Conservation (phyloP, 2,888 invertebrate genomes). For the Dromius quadrimaculatus region DNA sequence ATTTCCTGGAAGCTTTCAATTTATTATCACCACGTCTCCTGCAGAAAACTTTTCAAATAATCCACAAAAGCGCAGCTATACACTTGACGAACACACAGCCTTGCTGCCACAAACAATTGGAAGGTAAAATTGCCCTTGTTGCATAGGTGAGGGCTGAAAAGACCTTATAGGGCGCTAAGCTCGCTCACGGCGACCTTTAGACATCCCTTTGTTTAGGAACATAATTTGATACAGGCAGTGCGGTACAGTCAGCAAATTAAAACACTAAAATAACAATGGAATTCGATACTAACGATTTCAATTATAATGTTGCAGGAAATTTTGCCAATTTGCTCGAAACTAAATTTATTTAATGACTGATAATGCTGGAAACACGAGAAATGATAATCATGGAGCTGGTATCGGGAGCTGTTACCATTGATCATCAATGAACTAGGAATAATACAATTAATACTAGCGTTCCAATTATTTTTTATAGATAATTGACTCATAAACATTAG, state of each 20-base stretch:
- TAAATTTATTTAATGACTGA: slow-evolving; percentile 1
- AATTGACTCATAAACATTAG: too few species aligned
- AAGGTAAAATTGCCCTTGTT: slow-evolving; percentile 9
- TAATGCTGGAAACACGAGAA: not conserved
- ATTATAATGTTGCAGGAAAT: slow-evolving; percentile 37
- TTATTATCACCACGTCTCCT: not conserved
- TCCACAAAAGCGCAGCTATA: not conserved
- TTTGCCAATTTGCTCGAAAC: slow-evolving; percentile 36
- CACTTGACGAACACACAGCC: not conserved
- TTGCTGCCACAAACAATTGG: slow-evolving; percentile 8
- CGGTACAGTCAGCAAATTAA: slow-evolving; percentile 31
- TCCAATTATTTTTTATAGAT: too few species aligned
- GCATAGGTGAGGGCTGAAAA: not conserved
- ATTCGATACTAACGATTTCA: slow-evolving; percentile 50
- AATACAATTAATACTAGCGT: too few species aligned
- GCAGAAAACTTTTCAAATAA: slow-evolving; percentile 10
- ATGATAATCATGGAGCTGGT: too few species aligned
- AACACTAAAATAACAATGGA: slow-evolving; percentile 51
- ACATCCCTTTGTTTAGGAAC: slow-evolving; percentile 42
- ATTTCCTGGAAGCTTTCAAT: not conserved
- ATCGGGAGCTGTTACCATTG: too few species aligned
- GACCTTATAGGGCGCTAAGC: not conserved
- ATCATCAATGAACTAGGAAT: too few species aligned
- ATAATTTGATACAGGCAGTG: slow-evolving; percentile 44
- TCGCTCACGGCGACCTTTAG: slow-evolving; percentile 42